Base-by-base conservation (phyloP, 2,113 vertebrate genomes). In the Nansenia antarctica region DNA sequence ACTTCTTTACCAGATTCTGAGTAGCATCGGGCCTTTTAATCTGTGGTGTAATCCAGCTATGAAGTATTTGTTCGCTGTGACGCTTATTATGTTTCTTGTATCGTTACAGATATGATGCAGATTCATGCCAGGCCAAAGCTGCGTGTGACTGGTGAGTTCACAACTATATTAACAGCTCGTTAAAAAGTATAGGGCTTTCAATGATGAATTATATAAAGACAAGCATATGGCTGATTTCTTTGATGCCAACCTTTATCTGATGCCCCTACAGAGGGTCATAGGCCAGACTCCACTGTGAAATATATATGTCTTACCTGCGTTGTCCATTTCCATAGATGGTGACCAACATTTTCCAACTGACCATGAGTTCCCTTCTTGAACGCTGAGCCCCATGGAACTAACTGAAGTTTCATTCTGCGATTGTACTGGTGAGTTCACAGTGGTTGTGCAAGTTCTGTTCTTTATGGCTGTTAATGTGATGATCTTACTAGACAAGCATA, bases 1-100 rank as follows among this genome's bases (percentile, higher is more conserved):
- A 82, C 64, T 0, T 0, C 82, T 89, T 77, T 69, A 90, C 30
- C 64, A 80, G 74, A 81, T 88, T 91, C 94, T 95, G 94, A 96
- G 94, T 87, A 81, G 92, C 87, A 70, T 70, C 24, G 8, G 9
- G 2, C 3, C 11, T 1, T 5, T 47, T 9, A 47, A 3, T 39
- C n/a, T n/a, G n/a, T n/a, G n/a, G n/a, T n/a, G n/a, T n/a, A n/a
- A n/a, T n/a, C n/a, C n/a, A n/a, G n/a, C n/a, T n/a, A n/a, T n/a
- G n/a, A n/a, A n/a, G n/a, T n/a, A n/a, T n/a, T n/a, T n/a, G n/a
- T n/a, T n/a, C n/a, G n/a, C n/a, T n/a, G n/a, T n/a, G n/a, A n/a
- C n/a, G n/a, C n/a, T n/a, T n/a, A n/a, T n/a, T n/a, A n/a, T n/a
- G n/a, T n/a, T n/a, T n/a, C n/a, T n/a, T n/a, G n/a, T n/a, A n/a